phyloP scores from a whole-genome alignment of 2,113 vertebrate genomes.

The Probosciger aterrimus region DNA sequence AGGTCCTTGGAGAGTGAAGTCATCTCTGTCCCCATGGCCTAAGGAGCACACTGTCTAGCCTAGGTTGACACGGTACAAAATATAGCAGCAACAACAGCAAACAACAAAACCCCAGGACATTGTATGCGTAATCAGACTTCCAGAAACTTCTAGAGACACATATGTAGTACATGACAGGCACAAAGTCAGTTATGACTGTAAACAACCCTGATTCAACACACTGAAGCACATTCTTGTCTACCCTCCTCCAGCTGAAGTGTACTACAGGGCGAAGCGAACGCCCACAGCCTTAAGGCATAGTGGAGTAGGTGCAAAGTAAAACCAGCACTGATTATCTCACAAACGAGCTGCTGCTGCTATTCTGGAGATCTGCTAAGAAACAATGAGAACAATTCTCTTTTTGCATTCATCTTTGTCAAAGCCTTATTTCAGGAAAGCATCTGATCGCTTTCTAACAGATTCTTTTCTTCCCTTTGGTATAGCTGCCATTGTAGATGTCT shows the following conservation, averaged over 20 bases:
- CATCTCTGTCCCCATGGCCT: neutral
- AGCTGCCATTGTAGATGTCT: neutral
- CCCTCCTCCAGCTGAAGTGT: neutral
- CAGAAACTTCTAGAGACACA: constrained; percentile 29
- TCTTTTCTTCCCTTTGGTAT: neutral
- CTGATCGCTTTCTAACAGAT: neutral
- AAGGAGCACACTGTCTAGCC: neutral
- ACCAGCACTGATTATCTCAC: neutral
- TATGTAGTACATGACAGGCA: neutral
- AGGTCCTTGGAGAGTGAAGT: neutral
- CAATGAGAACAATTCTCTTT: neutral
- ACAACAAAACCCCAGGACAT: neutral
- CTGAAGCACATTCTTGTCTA: neutral
- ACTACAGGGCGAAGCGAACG: neutral
- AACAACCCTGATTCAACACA: constrained; percentile 1
- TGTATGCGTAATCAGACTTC: neutral
- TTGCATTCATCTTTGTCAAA: neutral
- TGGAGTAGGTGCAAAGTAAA: neutral
- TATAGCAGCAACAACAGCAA: neutral
- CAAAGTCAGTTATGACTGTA: neutral
- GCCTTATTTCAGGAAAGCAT: neutral
- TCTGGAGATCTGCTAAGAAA: neutral
- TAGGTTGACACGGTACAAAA: neutral
- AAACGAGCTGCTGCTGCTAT: neutral
- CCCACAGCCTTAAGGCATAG: neutral